Conservation (phyloP, 2,797 vertebrate genomes). For the Spinus pinus region DNA sequence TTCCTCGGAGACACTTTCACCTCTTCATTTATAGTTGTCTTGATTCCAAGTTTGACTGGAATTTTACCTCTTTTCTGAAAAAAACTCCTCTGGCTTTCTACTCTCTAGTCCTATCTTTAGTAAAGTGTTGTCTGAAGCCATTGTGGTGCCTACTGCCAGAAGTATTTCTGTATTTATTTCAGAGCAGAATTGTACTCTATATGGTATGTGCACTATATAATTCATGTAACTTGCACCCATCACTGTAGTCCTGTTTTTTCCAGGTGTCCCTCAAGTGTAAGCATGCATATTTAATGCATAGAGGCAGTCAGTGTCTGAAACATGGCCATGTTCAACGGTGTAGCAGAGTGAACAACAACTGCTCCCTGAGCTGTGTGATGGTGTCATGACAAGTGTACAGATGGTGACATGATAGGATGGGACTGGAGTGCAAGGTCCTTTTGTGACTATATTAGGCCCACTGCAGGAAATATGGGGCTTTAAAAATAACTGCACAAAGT, state of each 20-base stretch:
- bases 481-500: not conserved
- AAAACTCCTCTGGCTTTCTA: not conserved
- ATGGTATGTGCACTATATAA: not conserved
- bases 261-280: not conserved
- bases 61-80: not conserved
- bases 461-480: not conserved
- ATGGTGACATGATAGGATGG: not conserved
- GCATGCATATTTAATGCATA: not conserved
- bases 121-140: not conserved
- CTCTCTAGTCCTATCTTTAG: not conserved
- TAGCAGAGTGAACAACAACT: not conserved
- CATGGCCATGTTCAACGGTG: fast-evolving
- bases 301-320: not conserved
- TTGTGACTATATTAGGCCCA: not conserved
- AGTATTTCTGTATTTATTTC: not conserved
- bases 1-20: not conserved
- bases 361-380: not conserved
- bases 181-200: not conserved
- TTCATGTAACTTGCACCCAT: not conserved
- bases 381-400: not conserved
- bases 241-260: not conserved
- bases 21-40: not conserved
- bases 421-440: not conserved
- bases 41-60: not conserved
- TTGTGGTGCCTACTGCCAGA: not conserved